A percentile compares a stretch with the other conserved stretches of the same genome.
These are phyloP conservation scores for Cryptoprocta ferox DNA, from an alignment of 2,797 vertebrate genomes.

Conservation along the genomic window DNA sequence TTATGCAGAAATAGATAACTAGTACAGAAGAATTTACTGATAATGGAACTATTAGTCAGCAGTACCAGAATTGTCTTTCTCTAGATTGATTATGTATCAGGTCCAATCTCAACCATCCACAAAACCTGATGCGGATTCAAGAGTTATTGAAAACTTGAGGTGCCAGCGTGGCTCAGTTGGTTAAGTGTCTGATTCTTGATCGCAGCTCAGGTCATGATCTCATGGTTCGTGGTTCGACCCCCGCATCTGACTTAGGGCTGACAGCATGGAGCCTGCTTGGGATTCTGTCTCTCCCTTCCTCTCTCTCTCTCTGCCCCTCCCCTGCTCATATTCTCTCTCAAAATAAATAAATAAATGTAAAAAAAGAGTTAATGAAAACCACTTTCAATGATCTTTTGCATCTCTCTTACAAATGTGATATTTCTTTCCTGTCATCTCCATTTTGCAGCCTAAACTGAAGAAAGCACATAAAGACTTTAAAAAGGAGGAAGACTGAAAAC, in stretches of 20 bases:
- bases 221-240: too few relatives aligned
- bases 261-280: too few relatives aligned
- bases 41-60: background rate
- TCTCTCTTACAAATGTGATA: background rate
- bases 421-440: background rate
- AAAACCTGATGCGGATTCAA: background rate
- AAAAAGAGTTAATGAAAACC: background rate
- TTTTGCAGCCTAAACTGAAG: background rate
- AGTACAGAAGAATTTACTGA: background rate
- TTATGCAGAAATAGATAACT: background rate
- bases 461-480: background rate
- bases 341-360: too few relatives aligned
- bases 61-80: constrained; percentile 37
- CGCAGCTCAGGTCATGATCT: too few relatives aligned
- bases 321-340: too few relatives aligned
- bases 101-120: background rate
- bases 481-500: background rate
- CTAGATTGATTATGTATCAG: background rate
- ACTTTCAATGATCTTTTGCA: background rate
- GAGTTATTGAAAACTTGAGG: background rate
- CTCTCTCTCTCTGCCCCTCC: too few relatives aligned
- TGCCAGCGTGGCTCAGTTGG: too few relatives aligned
- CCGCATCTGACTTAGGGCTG: too few relatives aligned
- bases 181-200: too few relatives aligned
- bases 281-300: too few relatives aligned